Base-by-base conservation (phyloP, 2,113 vertebrate species). In the Gymnorhina tibicen region DNA sequence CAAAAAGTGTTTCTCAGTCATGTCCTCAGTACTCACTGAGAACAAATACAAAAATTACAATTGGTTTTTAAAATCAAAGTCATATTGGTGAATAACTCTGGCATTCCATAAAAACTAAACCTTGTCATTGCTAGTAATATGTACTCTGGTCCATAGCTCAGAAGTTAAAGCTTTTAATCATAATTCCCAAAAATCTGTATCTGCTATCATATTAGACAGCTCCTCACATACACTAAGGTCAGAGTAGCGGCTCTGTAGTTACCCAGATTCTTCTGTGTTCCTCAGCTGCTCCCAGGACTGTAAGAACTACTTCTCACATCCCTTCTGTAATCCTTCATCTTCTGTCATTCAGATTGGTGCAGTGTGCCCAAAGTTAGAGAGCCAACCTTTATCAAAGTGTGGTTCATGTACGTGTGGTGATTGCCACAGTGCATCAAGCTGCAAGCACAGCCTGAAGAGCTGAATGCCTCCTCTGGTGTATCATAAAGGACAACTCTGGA, bases 21-120 rank as follows among this genome's bases (percentile, higher is more conserved):
- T 27, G 41, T 62, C 30, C 21, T 66, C 0, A 0, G 47, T 81
- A 46, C 10, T 85, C 37, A 33, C 46, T 3, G 1, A 44, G 74
- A 81, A 24, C 15, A 37, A 69, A 69, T 10, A 12, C 4, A 24
- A 64, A 70, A 78, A 69, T 14, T 0, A 1, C 7, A 37, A 73
- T 77, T 3, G 32, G 37, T 37, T 49, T 52, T 30, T 47, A 7
- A 4, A 33, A 46, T 81, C 41, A 47, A 64, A 86, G 35, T 42
- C 4, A 1, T 23, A 46, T 8, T 16, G 12, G 14, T 74, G 52
- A 78, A 49, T 53, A 70, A 67, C 9, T 6, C 37, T 41, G 35
- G 11, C 50, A 46, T 67, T 72, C 26, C 63, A 53, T 55, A 46
- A 66, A 70, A 85, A 37, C 12, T 6, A 44, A 69, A 13, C 19